These are phyloP conservation scores for Philaethria dido DNA, from an alignment of 2,888 invertebrate genomes.

Conservation along the genomic window DNA sequence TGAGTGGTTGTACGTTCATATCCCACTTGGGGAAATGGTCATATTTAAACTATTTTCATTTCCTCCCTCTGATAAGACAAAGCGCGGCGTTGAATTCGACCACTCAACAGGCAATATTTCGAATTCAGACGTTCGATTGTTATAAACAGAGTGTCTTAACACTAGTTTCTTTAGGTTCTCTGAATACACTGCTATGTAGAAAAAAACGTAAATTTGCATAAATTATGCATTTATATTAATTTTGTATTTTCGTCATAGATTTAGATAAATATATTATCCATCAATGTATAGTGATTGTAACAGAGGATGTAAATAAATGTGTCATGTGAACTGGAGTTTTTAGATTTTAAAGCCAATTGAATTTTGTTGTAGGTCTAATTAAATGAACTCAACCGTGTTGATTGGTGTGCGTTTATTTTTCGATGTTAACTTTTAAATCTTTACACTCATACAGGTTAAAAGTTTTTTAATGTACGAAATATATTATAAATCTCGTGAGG, in stretches of 20 bases:
- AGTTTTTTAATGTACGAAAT: background rate
- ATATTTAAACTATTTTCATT: too few species aligned
- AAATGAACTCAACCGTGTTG: conserved; percentile 8
- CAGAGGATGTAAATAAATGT: background rate
- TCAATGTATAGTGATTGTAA: background rate
- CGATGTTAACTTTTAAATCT: background rate
- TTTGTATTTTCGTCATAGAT: background rate
- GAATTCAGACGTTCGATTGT: too few species aligned
- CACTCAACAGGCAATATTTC: too few species aligned
- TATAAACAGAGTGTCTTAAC: too few species aligned
- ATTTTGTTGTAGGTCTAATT: conserved; percentile 4
- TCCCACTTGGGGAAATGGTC: too few species aligned
- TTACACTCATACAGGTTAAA: background rate
- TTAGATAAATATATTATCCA: background rate
- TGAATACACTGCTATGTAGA: too few species aligned
- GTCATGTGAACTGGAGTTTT: background rate
- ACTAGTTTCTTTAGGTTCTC: too few species aligned
- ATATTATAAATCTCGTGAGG: background rate
- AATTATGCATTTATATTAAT: too few species aligned
- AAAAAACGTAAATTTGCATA: too few species aligned
- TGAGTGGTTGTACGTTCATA: too few species aligned
- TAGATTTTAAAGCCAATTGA: background rate
- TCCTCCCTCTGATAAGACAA: too few species aligned
- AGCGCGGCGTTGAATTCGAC: too few species aligned
- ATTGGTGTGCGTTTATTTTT: background rate